Conservation (phyloP, 2,113 vertebrate genomes). For the Cynopterus brachyotis region DNA sequence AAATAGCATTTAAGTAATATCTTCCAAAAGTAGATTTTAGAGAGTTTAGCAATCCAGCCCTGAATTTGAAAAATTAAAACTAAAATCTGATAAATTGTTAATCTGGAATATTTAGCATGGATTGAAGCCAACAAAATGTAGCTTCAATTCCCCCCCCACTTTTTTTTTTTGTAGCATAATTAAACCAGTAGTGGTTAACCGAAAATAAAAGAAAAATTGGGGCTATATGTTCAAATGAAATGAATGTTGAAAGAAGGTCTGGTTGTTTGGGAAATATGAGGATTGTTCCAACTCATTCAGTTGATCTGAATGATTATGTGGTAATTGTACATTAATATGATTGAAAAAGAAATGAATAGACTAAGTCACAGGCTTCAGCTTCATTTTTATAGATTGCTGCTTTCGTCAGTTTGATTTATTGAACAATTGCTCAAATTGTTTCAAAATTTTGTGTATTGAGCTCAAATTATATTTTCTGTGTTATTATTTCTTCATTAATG, state of each 20-base stretch:
- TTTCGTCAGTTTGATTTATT: neutral
- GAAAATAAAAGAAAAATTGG: neutral
- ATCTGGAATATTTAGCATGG: neutral
- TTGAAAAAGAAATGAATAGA: neutral
- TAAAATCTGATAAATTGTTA: conserved; percentile 33
- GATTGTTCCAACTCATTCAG: neutral
- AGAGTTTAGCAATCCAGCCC: neutral
- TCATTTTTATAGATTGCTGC: neutral
- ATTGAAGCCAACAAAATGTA: neutral
- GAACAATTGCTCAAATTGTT: neutral
- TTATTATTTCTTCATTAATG: conserved; percentile 13
- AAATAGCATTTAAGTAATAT: conserved; percentile 11
- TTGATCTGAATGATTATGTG: neutral
- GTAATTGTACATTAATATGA: neutral
- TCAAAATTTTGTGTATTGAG: neutral
- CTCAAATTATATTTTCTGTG: conserved; percentile 2
- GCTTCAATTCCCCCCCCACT: neutral
- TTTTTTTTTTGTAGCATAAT: neutral
- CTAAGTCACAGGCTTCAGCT: neutral
- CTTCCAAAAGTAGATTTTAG: neutral
- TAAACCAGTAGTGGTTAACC: neutral
- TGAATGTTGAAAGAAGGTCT: neutral
- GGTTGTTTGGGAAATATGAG: neutral
- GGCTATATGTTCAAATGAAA: neutral
- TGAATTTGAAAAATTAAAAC: conserved; percentile 50